Evolutionary conservation across 2,888 invertebrate species (phyloP), one percentile per base, ranked within the genome.

Genomic region (Scaeva pyrastri): DNA sequence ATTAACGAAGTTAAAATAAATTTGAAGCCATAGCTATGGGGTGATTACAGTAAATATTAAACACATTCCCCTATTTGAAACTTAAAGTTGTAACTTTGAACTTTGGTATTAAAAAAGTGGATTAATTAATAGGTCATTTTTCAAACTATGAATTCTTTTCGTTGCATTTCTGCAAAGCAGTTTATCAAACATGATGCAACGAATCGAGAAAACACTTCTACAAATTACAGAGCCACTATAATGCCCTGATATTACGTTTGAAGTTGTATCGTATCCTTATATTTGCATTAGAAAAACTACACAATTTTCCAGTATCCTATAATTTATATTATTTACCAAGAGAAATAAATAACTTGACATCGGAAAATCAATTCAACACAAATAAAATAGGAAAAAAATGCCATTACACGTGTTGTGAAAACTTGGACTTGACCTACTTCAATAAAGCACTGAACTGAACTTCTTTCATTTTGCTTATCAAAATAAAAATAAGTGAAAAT

Each of bases 361-460:
- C 5, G 16, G 23, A 55, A 68, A 77, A 50, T 39, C 58, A 70
- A 71, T 26, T 68, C 19, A 41, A 56, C 36, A 39, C 48, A 48
- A 70, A 60, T 21, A 36, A 3, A n/a, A n/a, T n/a, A 26, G 31
- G 39, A 39, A 39, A 11, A 50, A 21, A 31, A 6, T 52, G 11
- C 70, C 50, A 48, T 41, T 11, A 14, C 45, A 52, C 64, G 45
- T 66, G 72, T 58, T 45, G n/a, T 26, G 41, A 21, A 73, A 50
- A 58, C 66, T 72, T 79, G 50, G 21, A 79, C 72, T 58, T 79
- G 79, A 79, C 79, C 79, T 58, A 79, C 73, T 79, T 50, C 48
- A 56, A 39, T 39, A 14, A 52, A 41, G 39, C 16, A 71, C 26
- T 45, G 16, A 31, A 31, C 31, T 5, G 31, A 31, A 52, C 21